These are phyloP conservation scores for Bombus impatiens DNA, from an alignment of 1,140 invertebrate genomes.

Conservation along the genomic window DNA sequence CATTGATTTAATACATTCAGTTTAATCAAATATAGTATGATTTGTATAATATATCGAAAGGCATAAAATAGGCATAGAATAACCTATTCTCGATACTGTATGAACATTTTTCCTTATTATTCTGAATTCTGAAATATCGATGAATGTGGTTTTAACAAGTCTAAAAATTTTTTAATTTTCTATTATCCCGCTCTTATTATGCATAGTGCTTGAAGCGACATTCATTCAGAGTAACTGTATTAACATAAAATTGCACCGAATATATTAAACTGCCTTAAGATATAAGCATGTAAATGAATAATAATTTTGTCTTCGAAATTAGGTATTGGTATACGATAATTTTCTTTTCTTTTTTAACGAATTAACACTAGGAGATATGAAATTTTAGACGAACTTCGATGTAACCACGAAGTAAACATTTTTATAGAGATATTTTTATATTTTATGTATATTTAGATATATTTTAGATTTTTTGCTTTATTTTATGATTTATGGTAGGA, in stretches of 20 bases:
- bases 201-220: neutral
- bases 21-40: neutral
- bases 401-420: neutral
- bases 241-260: constrained; percentile 4
- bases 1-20: too few relatives aligned
- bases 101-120: neutral
- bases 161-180: neutral
- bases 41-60: too few relatives aligned
- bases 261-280: neutral
- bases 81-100: neutral
- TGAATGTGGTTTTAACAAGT: neutral
- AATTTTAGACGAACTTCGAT: neutral
- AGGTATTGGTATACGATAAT: neutral
- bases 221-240: neutral
- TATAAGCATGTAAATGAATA: neutral
- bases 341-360: neutral
- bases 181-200: constrained; percentile 11
- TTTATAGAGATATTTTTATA: neutral
- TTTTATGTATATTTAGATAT: too few relatives aligned
- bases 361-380: neutral
- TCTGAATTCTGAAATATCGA: neutral
- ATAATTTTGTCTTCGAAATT: neutral
- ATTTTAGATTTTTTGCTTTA: neutral
- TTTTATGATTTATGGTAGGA: neutral
- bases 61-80: too few relatives aligned